Conservation (phyloP, 2,113 vertebrate genomes). For the Monarcha castaneiventris region DNA sequence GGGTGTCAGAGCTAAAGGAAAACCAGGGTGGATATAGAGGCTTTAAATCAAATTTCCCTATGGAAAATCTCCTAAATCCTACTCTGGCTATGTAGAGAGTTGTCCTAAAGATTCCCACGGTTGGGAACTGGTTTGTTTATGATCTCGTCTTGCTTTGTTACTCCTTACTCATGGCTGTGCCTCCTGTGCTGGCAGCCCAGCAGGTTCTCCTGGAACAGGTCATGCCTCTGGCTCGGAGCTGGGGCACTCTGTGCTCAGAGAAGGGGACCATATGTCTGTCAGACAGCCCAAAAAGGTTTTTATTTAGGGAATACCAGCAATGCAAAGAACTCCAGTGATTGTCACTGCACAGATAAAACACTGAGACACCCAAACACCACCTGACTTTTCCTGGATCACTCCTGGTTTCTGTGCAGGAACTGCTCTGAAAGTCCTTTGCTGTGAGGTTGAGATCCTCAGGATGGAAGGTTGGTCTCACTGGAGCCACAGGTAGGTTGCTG, state of each 20-base stretch:
- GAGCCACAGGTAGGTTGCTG: neutral
- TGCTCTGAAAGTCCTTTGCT: neutral
- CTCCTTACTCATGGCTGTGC: neutral
- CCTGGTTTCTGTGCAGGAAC: neutral
- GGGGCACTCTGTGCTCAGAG: neutral
- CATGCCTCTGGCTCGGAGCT: neutral
- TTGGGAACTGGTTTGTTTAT: neutral
- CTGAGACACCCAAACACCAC: neutral
- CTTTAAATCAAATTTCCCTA: neutral
- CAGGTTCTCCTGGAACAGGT: constrained; percentile 22
- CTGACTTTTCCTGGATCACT: rapidly evolving
- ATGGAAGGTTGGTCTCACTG: neutral
- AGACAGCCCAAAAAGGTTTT: neutral
- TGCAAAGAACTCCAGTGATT: neutral
- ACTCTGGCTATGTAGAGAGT: neutral
- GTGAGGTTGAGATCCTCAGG: neutral
- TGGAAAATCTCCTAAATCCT: neutral
- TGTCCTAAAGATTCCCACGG: neutral
- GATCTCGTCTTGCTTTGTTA: neutral
- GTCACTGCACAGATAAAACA: neutral
- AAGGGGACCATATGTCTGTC: neutral
- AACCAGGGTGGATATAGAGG: rapidly evolving
- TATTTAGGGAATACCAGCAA: neutral
- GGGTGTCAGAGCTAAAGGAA: neutral
- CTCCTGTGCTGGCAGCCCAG: neutral